A percentile compares a stretch with the other conserved stretches of the same genome.
Conservation (phyloP, 2,113 vertebrate species). For the Cranoglanis bouderius region DNA sequence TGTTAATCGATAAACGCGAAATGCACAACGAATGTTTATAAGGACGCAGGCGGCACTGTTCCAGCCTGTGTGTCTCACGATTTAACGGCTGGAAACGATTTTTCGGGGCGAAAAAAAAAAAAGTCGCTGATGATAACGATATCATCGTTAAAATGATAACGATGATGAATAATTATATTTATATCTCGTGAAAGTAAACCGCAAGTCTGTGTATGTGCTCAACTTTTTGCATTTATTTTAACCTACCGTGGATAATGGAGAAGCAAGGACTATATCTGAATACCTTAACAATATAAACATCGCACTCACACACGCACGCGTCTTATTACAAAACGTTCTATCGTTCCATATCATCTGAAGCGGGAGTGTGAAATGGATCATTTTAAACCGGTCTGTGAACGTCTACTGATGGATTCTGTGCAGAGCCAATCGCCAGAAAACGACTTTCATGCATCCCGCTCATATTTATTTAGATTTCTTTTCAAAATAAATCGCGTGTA, state of each 20-base stretch:
- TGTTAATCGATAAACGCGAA: conserved; percentile 43
- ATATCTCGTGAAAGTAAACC: conserved; percentile 64
- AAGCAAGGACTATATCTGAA: conserved; percentile 64
- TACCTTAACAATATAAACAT: conserved; percentile 79
- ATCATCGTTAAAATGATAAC: too few relatives aligned
- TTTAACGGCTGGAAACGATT: conserved; percentile 20
- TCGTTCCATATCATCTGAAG: not conserved
- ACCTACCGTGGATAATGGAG: conserved; percentile 55
- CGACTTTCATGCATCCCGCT: not conserved
- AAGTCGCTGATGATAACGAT: too few relatives aligned
- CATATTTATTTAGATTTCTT: conserved; percentile 71
- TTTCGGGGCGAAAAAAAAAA: conserved; percentile 40
- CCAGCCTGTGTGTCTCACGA: conserved; percentile 33
- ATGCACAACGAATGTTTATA: conserved; percentile 30
- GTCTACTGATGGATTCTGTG: not conserved
- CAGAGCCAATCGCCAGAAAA: conserved; percentile 26
- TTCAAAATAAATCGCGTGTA: conserved; percentile 31
- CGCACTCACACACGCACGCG: conserved; percentile 64
- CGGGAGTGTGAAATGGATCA: not conserved
- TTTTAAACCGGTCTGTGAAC: conserved; percentile 30
- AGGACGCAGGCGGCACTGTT: conserved; percentile 53
- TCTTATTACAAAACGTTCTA: conserved; percentile 25
- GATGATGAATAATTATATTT: too few relatives aligned
- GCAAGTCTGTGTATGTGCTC: conserved; percentile 57
- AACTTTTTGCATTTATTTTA: conserved; percentile 47